Base-by-base conservation (phyloP, 2,888 invertebrate genomes). In the Tachina grossa region DNA sequence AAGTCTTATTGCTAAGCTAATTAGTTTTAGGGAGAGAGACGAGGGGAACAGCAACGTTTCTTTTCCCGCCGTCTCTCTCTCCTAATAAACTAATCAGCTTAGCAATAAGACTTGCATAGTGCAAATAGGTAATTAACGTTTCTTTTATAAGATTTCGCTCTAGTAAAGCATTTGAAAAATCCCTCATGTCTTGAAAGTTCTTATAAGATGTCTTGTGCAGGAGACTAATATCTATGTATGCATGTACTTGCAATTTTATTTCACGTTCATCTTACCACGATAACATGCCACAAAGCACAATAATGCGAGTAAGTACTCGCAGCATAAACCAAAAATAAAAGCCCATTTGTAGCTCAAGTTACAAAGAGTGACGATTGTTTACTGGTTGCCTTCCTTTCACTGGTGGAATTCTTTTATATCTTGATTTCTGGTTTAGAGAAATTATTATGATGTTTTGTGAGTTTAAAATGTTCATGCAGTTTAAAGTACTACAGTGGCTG, bases 361-460 rank as follows among this genome's bases (percentile, higher is more conserved):
- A 77, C 83, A 57, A 82, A 53, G 19, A 77, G 65, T 72, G 65
- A 72, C 71, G 14, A 43, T 49, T 53, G 61, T 45, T 4, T 45
- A 39, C 39, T 59, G 49, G 1, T 49, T 31, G 51, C 16, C 71
- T 10, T 55, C 83, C 83, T 83, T 83, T 83, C 83, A 83, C 83
- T 78, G 51, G 11, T 49, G 65, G 51, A 72, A 75, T 75, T 81
- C 63, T 82, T 59, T 71, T 51, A n/a, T 57, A 45, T 66, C 43
- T 74, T 49, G 19, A 47, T 79, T 55, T 72, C 72, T 71, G 39
- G 47, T 55, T 63, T 39, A 49, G 47, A 72, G 57, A 74, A 72
- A 57, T 63, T 45, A 4, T 41, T 51, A n/a, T 55, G 41, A 22
- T 47, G 45, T 45, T 31, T 65, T 31, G 49, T 43, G 16, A 47